These are phyloP conservation scores for Melanotus villosus DNA, from an alignment of 2,888 invertebrate species.

Conservation along the genomic window DNA sequence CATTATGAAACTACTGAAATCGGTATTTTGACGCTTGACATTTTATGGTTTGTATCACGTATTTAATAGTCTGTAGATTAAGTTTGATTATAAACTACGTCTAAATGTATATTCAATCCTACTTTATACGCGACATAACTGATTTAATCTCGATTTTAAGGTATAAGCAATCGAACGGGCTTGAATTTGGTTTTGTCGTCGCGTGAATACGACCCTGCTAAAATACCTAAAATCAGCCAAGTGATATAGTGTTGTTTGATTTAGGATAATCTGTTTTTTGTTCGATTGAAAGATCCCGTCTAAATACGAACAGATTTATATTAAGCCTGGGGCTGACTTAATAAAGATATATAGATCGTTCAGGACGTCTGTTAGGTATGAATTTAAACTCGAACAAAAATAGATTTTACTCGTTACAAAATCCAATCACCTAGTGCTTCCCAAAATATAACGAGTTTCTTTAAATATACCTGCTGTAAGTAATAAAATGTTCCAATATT, in stretches of 20 bases:
- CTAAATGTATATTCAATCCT: not conserved
- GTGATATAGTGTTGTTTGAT: constrained; percentile 47
- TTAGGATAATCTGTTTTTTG: constrained; percentile 50
- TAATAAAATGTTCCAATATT: constrained; percentile 45
- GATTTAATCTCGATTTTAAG: not conserved
- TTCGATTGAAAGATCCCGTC: constrained; percentile 51
- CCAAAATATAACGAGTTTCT: constrained; percentile 33
- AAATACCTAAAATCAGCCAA: constrained; percentile 22
- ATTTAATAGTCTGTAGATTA: not conserved
- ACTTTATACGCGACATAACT: not conserved
- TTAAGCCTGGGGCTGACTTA: constrained; percentile 51
- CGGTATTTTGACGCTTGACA: not conserved
- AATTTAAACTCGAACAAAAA: constrained; percentile 33
- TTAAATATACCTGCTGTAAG: constrained; percentile 44
- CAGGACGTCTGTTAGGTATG: constrained; percentile 34
- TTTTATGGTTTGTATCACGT: not conserved
- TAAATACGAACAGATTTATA: constrained; percentile 56
- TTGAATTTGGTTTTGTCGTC: not conserved
- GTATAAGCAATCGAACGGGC: not conserved
- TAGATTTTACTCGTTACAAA: constrained; percentile 27
- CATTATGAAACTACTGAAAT: constrained; percentile 3
- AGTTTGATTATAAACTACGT: not conserved
- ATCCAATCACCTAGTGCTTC: constrained; percentile 27
- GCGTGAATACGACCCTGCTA: constrained; percentile 4
- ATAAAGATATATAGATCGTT: constrained; percentile 53